Conservation (phyloP, 2,113 vertebrate species). For the Crotalus viridis region DNA sequence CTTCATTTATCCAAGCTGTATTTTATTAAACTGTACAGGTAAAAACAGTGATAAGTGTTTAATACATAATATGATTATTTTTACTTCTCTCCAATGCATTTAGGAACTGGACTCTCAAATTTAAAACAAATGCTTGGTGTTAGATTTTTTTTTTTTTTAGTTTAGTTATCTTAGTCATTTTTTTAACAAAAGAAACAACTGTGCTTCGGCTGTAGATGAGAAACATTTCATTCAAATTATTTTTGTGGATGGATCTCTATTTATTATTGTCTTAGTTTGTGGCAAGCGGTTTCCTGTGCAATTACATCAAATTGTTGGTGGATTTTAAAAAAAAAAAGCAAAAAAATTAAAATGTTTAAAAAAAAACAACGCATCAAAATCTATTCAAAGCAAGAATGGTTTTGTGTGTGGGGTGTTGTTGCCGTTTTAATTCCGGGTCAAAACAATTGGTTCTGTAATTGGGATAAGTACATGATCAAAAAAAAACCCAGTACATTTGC, state of each 20-base stretch:
- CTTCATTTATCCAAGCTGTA: background rate
- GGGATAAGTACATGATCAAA: background rate
- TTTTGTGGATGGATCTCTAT: slow-evolving; percentile 19
- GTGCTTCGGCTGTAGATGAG: background rate
- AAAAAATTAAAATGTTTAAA: slow-evolving; percentile 14
- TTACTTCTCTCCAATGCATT: background rate
- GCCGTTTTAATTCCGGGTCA: background rate
- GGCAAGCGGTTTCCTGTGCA: slow-evolving; percentile 16
- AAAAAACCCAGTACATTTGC: accelerated
- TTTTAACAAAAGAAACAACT: background rate
- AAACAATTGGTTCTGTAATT: background rate
- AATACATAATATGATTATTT: background rate
- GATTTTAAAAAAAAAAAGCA: background rate
- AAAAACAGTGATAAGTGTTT: background rate
- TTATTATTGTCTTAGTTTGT: slow-evolving; percentile 25
- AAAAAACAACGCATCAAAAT: background rate
- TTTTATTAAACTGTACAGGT: background rate
- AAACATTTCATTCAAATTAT: background rate
- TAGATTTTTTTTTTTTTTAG: slow-evolving; percentile 2
- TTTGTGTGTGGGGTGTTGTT: background rate
- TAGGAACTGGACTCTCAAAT: background rate
- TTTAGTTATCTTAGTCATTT: slow-evolving; percentile 4
- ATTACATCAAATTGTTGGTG: background rate
- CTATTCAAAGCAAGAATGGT: background rate
- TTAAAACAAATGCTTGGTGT: slow-evolving; percentile 8